Percentiles rank a stretch among this genome's conserved stretches.
Evolutionary conservation across 1,140 invertebrate genomes (phyloP).

Genomic region (Vollenhovia emeryi): DNA sequence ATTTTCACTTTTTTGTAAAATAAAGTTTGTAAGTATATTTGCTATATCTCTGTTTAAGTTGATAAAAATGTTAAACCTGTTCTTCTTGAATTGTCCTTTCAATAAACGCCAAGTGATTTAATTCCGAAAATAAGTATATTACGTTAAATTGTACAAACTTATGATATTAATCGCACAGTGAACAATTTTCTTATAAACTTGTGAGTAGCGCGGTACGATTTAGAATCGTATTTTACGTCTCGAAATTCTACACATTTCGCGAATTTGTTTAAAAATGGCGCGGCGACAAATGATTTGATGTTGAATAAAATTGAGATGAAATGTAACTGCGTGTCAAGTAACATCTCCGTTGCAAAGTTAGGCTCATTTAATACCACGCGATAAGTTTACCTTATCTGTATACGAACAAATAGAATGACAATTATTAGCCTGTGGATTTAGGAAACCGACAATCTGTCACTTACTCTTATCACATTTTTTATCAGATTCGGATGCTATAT

Average conservation of each 20-base stretch:
- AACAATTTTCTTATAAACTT: background rate
- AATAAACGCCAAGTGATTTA: background rate
- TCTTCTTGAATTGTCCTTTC: background rate
- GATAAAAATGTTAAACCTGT: background rate
- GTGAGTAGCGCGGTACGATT: background rate
- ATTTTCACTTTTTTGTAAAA: background rate
- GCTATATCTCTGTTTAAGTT: background rate
- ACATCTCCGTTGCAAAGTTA: background rate
- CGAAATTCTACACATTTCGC: background rate
- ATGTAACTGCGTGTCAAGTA: background rate
- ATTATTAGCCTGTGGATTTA: constrained; percentile 21
- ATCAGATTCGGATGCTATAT: constrained; percentile 1
- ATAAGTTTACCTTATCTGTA: constrained; percentile 56
- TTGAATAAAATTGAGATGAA: background rate
- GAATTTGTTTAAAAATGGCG: background rate
- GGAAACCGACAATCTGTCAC: background rate
- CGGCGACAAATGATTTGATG: background rate
- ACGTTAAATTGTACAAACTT: background rate
- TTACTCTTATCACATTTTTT: constrained; percentile 48
- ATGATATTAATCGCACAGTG: background rate
- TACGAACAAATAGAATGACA: constrained; percentile 49
- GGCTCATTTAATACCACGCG: background rate
- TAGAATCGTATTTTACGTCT: background rate
- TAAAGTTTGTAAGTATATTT: background rate
- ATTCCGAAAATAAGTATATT: background rate